These are phyloP conservation scores for Pygoscelis adeliae DNA, from an alignment of 2,113 vertebrate species.

Conservation along the genomic window DNA sequence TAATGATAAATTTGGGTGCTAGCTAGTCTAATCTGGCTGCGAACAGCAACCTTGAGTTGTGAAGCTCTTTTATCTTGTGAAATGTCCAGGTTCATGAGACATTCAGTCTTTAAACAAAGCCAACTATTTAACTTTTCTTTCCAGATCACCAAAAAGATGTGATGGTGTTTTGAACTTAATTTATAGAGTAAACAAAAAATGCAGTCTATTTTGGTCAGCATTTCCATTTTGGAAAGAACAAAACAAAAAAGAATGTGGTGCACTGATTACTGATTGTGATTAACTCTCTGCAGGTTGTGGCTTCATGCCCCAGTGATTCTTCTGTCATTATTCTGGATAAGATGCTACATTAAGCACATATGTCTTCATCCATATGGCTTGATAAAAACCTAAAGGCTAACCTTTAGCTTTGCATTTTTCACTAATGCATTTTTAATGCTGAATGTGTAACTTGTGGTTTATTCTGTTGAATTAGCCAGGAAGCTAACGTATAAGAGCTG, in stretches of 20 bases:
- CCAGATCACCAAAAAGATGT: not conserved
- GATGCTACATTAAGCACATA: constrained; percentile 62
- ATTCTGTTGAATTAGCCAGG: not conserved
- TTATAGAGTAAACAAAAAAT: constrained; percentile 59
- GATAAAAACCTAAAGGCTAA: constrained; percentile 23
- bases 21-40: not conserved
- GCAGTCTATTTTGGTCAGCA: constrained; percentile 43
- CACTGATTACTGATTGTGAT: constrained; percentile 86
- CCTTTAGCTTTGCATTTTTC: constrained; percentile 30
- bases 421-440: not conserved
- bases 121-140: not conserved
- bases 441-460: not conserved
- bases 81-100: not conserved
- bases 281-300: constrained; percentile 80
- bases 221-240: not conserved
- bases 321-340: constrained; percentile 78
- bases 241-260: constrained; percentile 20
- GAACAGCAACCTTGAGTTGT: not conserved
- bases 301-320: constrained; percentile 79
- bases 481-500: not conserved
- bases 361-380: constrained; percentile 20
- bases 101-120: not conserved
- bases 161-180: constrained; percentile 13
- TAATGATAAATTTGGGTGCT: not conserved
- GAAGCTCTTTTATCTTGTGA: not conserved